Percentiles rank a stretch among this genome's conserved stretches.
phyloP scores from a whole-genome alignment of 2,797 vertebrate species.

The Balearica regulorum region DNA sequence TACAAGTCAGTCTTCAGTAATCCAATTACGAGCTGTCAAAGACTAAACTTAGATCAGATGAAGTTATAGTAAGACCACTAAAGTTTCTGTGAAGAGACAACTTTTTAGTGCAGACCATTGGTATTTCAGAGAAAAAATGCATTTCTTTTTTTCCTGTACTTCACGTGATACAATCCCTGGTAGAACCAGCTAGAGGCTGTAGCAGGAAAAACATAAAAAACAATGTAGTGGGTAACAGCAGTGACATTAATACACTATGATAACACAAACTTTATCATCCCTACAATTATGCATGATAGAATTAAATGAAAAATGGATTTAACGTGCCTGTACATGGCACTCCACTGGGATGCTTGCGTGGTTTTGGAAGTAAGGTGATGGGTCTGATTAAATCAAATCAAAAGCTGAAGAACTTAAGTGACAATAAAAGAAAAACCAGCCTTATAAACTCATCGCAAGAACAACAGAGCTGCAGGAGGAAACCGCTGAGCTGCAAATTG shows the following conservation, averaged over 20 bases:
- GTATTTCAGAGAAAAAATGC: background rate
- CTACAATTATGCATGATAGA: background rate
- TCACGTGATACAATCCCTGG: background rate
- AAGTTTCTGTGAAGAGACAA: background rate
- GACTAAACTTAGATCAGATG: background rate
- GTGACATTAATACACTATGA: rapidly evolving
- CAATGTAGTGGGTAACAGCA: background rate
- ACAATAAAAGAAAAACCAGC: background rate
- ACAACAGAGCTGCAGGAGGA: background rate
- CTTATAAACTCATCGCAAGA: background rate
- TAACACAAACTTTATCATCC: background rate
- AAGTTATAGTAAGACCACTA: background rate
- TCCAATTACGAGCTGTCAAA: background rate
- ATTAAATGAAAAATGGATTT: background rate
- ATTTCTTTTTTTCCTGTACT: background rate
- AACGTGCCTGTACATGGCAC: background rate
- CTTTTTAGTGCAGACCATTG: background rate
- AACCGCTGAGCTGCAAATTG: background rate
- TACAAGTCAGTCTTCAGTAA: background rate
- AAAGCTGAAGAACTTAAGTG: background rate
- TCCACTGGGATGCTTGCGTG: background rate
- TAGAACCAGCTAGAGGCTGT: background rate
- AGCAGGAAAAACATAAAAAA: background rate
- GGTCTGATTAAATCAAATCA: background rate
- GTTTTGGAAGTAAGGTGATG: background rate